These are phyloP conservation scores for Xenopus tropicalis DNA, from an alignment of 2,113 vertebrate genomes.

Conservation along the genomic window DNA sequence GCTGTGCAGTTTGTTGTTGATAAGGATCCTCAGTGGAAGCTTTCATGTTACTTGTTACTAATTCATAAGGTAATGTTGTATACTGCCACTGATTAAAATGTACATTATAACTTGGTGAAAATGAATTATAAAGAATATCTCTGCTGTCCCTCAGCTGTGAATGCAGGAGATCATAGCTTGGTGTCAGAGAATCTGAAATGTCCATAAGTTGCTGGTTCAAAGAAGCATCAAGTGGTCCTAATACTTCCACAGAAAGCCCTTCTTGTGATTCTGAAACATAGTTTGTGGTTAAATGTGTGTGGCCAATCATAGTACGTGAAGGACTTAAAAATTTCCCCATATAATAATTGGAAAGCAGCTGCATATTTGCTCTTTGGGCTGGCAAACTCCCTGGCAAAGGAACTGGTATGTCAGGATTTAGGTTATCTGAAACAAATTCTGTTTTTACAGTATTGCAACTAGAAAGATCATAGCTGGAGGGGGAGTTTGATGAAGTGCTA, in stretches of 20 bases:
- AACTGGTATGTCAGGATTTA: constrained; percentile 12
- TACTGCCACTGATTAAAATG: constrained; percentile 32
- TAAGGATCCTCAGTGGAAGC: constrained; percentile 39
- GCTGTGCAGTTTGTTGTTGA: constrained; percentile 46
- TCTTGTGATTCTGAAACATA: constrained; percentile 17
- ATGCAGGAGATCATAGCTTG: neutral
- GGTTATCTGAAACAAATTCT: constrained; percentile 21
- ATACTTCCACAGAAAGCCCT: constrained; percentile 1
- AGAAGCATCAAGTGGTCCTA: neutral
- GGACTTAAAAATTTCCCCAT: constrained; percentile 43
- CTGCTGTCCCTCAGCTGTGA: neutral
- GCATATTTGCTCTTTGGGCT: constrained; percentile 21
- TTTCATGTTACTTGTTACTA: constrained; percentile 41
- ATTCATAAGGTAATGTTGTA: constrained; percentile 21
- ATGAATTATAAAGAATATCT: constrained; percentile 40
- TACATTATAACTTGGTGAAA: constrained; percentile 47
- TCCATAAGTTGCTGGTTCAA: constrained; percentile 18
- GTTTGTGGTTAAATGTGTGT: constrained; percentile 35
- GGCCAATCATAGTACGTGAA: constrained; percentile 36
- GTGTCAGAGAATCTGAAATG: constrained; percentile 47
- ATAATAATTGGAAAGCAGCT: constrained; percentile 12
- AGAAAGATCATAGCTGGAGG: constrained; percentile 34
- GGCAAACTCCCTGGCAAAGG: constrained; percentile 4
- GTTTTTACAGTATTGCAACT: constrained; percentile 40
- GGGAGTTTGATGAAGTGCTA: neutral